These are phyloP conservation scores for Hippocampus abdominalis DNA, from an alignment of 2,113 vertebrate genomes.

Conservation along the genomic window DNA sequence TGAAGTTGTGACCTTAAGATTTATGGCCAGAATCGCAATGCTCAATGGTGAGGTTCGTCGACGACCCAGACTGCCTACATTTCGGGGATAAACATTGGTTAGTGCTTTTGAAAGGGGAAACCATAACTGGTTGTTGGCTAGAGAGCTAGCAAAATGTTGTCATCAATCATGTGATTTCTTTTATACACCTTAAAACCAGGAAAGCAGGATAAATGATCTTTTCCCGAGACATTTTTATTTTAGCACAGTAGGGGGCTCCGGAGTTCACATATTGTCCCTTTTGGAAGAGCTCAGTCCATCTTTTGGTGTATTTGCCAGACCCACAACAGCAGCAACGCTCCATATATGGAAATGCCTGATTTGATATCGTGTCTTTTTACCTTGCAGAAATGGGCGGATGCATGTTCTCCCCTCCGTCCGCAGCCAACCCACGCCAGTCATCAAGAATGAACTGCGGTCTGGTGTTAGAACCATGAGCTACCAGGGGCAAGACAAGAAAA, in stretches of 20 bases:
- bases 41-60: slow-evolving; percentile 51
- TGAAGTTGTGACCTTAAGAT: slow-evolving; percentile 51
- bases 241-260: slow-evolving; percentile 84
- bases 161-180: not conserved
- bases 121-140: slow-evolving; percentile 18
- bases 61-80: slow-evolving; percentile 11
- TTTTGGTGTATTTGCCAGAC: slow-evolving; percentile 35
- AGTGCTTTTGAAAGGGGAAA: slow-evolving; percentile 11
- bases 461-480: slow-evolving; percentile 84
- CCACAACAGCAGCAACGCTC: slow-evolving; percentile 74
- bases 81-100: slow-evolving; percentile 35
- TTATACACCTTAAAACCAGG: not conserved
- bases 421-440: slow-evolving; percentile 68
- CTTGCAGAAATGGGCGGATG: slow-evolving; percentile 97
- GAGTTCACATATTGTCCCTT: slow-evolving; percentile 61
- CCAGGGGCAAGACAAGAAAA: slow-evolving; percentile 83
- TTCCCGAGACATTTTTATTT: slow-evolving; percentile 24
- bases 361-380: slow-evolving; percentile 99
- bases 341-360: slow-evolving; percentile 99
- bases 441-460: slow-evolving; percentile 90
- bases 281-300: slow-evolving; percentile 19
- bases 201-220: slow-evolving; percentile 2
- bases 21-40: slow-evolving; percentile 52
- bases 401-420: slow-evolving; percentile 66
- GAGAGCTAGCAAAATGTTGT: slow-evolving; percentile 9